Base-by-base conservation (phyloP, 2,797 vertebrate species). In the Ataeniobius toweri region DNA sequence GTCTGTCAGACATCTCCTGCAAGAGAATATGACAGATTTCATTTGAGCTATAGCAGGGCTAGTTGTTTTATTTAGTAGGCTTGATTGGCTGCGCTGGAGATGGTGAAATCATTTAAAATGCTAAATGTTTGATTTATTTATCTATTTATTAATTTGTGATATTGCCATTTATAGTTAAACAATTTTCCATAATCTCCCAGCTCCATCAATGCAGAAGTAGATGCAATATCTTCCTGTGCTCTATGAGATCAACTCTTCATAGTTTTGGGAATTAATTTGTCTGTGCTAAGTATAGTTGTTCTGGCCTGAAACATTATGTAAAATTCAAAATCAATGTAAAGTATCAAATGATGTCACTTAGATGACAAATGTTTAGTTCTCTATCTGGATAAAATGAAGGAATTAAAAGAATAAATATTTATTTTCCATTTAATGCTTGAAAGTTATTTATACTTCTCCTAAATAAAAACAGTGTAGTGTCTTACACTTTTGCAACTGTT, bases 41-140 rank as follows among this genome's bases (percentile, higher is more conserved):
- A 90, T 84, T 88, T 85, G 55, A 75, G 85, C 81, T 91, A 88
- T 84, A 88, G 84, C 46, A 18, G 85, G 71, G 79, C 85, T 83
- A 91, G 85, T 90, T 86, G 63, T 88, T 90, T 91, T 92, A 93
- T 95, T 93, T 93, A 93, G 93, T 89, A 84, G 77, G 77, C 18
- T 84, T 44, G 46, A 73, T 80, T 58, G 31, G 71, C 80, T 86
- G 70, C 83, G 77, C 75, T 74, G 65, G 81, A 81, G 72, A 90
- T 83, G 84, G 75, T 51, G 68, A 77, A 81, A 85, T 78, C 89
- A 85, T 92, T 93, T 89, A 89, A 91, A 91, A 88, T 82, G 86
- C 70, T 83, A 80, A 88, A 90, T 89, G 67, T 3, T 86, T 91
- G 67, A 69, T 16, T 69, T 46, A 69, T 69, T 69, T 69, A 69